A percentile compares a stretch with the other conserved stretches of the same genome.
These are phyloP conservation scores for Theodoxus fluviatilis DNA, from an alignment of 2,888 invertebrate genomes.

Conservation along the genomic window DNA sequence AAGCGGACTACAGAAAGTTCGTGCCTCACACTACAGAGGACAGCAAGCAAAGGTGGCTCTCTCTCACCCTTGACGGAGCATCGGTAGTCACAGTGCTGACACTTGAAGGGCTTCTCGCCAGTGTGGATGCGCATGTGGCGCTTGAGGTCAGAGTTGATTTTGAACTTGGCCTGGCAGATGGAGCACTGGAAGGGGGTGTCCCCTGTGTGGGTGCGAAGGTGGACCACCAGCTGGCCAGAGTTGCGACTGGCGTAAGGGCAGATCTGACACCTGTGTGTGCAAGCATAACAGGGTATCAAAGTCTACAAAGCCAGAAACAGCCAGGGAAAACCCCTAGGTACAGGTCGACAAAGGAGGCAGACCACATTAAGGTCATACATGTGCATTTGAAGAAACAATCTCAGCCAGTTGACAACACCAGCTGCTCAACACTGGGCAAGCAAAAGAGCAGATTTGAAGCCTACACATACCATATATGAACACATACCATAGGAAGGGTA, in stretches of 20 bases:
- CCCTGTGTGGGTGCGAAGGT: slow-evolving; percentile 67
- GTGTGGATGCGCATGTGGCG: slow-evolving; percentile 66
- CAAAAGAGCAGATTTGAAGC: no score
- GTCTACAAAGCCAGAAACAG: background rate
- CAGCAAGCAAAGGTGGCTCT: background rate
- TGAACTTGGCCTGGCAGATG: slow-evolving; percentile 65
- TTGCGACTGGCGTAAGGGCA: slow-evolving; percentile 68
- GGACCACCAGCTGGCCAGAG: slow-evolving; percentile 68
- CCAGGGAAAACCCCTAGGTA: background rate
- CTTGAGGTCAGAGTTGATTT: slow-evolving; percentile 67
- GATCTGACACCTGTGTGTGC: slow-evolving; percentile 66
- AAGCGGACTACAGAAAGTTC: no score
- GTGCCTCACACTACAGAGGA: no score
- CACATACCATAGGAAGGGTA: no score
- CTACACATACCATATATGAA: no score
- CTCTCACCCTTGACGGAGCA: slow-evolving; percentile 63
- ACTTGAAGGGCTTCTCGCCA: slow-evolving; percentile 64
- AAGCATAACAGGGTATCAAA: background rate
- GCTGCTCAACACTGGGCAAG: no score
- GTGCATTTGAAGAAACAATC: background rate
- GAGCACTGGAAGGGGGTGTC: slow-evolving; percentile 59
- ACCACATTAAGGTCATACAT: background rate
- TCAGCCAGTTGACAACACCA: no score
- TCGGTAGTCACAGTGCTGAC: slow-evolving; percentile 61
- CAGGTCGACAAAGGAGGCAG: background rate